Evolutionary conservation across 2,888 invertebrate genomes (phyloP).

Genomic region (Hydrotaea cyrtoneurina): DNA sequence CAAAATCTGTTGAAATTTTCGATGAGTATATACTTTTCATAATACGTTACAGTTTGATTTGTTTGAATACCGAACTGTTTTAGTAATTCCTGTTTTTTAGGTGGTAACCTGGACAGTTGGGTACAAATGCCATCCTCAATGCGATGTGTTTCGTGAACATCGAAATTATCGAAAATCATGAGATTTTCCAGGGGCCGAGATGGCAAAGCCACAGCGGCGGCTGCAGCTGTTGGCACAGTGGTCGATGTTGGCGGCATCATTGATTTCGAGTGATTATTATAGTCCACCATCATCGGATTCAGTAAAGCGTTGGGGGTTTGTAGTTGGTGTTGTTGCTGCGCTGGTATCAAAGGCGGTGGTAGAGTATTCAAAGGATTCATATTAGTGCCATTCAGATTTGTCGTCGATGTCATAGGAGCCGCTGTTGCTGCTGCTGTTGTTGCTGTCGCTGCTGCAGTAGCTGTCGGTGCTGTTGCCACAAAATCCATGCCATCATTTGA

Average conservation of each 20-base stretch:
- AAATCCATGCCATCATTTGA: conserved; percentile 78
- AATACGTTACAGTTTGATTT: conserved; percentile 81
- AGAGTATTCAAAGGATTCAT: conserved; percentile 43
- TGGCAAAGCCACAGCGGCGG: not conserved
- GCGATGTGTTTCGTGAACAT: conserved; percentile 80
- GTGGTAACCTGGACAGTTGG: conserved; percentile 80
- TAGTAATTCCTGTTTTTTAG: conserved; percentile 80
- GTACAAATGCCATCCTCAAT: conserved; percentile 80
- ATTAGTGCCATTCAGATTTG: conserved; percentile 59
- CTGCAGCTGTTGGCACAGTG: conserved; percentile 6
- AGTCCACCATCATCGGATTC: conserved; percentile 40
- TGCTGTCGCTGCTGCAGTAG: conserved; percentile 63
- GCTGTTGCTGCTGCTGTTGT: conserved; percentile 68
- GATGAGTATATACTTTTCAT: conserved; percentile 81
- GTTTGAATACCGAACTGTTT: conserved; percentile 81
- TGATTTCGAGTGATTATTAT: conserved; percentile 48
- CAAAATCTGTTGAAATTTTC: conserved; percentile 81
- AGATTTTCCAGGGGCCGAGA: conserved; percentile 75
- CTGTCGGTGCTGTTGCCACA: conserved; percentile 70
- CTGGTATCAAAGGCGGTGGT: conserved; percentile 27
- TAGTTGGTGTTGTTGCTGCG: conserved; percentile 39
- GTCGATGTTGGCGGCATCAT: conserved; percentile 50
- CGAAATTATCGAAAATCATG: conserved; percentile 79
- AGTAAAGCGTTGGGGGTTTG: conserved; percentile 24
- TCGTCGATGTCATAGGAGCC: conserved; percentile 10